Conservation (phyloP, 1,140 invertebrate species). For the Lordiphosa collinella region DNA sequence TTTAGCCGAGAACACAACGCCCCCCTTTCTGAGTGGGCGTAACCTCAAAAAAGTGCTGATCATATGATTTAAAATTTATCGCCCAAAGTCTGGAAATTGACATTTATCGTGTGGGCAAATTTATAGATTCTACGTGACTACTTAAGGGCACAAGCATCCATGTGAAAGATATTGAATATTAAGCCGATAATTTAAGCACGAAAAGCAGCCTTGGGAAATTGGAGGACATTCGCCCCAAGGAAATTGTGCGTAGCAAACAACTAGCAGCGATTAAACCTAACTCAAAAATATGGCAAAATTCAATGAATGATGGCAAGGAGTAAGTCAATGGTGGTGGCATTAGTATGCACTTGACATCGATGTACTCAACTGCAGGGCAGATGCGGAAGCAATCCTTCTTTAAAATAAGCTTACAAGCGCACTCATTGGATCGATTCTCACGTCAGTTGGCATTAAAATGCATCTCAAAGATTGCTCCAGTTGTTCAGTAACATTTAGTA, state of each 20-base stretch:
- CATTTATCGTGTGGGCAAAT: conserved; percentile 42
- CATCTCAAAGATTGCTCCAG: too few species aligned
- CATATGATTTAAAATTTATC: conserved; percentile 44
- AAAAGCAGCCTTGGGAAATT: not conserved
- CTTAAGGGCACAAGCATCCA: conserved; percentile 26
- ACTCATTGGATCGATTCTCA: too few species aligned
- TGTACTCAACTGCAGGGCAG: too few species aligned
- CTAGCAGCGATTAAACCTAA: not conserved
- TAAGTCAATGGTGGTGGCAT: too few species aligned
- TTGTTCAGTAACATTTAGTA: too few species aligned
- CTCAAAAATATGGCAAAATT: conserved; percentile 7
- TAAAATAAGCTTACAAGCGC: too few species aligned
- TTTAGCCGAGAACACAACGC: conserved; percentile 8
- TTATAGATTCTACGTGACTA: conserved; percentile 46
- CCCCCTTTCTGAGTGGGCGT: conserved; percentile 1
- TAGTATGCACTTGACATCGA: too few species aligned
- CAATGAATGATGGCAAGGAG: not conserved
- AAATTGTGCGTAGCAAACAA: not conserved
- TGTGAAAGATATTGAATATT: conserved; percentile 30
- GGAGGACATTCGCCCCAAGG: not conserved
- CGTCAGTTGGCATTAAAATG: too few species aligned
- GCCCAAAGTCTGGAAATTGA: conserved; percentile 40
- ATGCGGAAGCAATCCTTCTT: too few species aligned
- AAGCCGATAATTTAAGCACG: conserved; percentile 21
- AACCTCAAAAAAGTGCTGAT: conserved; percentile 26